Evolutionary conservation across 1,140 invertebrate genomes (phyloP).

Genomic region (Hypothenemus hampei): DNA sequence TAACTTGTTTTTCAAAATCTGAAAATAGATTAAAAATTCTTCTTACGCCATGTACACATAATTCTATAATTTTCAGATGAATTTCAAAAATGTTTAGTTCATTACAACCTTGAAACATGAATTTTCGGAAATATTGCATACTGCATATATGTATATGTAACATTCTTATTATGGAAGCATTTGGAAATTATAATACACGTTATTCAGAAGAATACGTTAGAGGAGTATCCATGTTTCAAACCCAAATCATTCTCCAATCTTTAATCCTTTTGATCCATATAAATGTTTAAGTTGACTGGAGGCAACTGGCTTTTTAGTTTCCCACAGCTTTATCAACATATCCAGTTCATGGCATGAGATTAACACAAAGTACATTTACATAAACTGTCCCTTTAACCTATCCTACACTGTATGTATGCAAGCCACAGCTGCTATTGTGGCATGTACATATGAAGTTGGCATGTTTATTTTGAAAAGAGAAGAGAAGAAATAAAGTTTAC

Average conservation of each 20-base stretch:
- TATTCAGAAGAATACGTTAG: conserved; percentile 22
- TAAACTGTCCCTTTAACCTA: conserved; percentile 30
- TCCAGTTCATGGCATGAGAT: conserved; percentile 42
- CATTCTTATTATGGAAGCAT: too few relatives aligned
- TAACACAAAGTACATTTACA: conserved; percentile 39
- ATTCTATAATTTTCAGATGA: too few relatives aligned
- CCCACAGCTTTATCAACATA: conserved; percentile 41
- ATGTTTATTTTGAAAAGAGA: conserved; percentile 34
- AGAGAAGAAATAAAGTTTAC: conserved; percentile 17
- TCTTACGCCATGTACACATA: too few relatives aligned
- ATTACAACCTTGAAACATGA: too few relatives aligned
- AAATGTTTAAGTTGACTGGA: conserved; percentile 39
- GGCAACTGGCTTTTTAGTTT: conserved; percentile 41
- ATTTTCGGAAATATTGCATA: too few relatives aligned
- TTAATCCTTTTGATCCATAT: conserved; percentile 31
- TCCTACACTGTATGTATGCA: conserved; percentile 42
- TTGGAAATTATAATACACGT: too few relatives aligned
- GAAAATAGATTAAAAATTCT: too few relatives aligned
- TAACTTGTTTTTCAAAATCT: too few relatives aligned
- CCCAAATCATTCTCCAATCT: conserved; percentile 15
- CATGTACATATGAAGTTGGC: conserved; percentile 41
- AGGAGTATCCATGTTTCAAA: conserved; percentile 4
- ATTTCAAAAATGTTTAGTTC: too few relatives aligned
- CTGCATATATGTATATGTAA: too few relatives aligned
- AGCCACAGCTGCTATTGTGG: conserved; percentile 40